Conservation (phyloP, 2,888 invertebrate species). For the Epirrhoe tristata region DNA sequence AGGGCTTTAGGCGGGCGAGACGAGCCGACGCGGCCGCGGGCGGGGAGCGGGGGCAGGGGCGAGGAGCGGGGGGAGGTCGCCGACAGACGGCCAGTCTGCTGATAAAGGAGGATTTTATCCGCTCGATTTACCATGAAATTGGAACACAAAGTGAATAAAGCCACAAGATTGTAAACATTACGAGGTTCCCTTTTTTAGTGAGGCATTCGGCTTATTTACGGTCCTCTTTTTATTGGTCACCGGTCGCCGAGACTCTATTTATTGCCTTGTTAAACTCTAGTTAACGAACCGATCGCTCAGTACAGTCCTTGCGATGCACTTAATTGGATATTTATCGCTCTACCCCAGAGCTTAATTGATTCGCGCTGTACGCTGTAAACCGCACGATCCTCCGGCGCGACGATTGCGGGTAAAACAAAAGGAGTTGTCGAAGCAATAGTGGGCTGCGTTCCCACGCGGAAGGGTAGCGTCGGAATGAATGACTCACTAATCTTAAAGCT, state of each 20-base stretch:
- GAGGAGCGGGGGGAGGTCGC: conserved; percentile 38
- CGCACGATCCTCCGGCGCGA: conserved; percentile 51
- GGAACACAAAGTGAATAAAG: conserved; percentile 86
- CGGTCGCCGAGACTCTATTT: conserved; percentile 74
- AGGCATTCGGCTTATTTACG: conserved; percentile 80
- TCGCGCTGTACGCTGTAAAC: conserved; percentile 65
- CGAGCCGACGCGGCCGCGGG: conserved; percentile 44
- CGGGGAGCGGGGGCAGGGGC: conserved; percentile 31
- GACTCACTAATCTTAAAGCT: conserved; percentile 83
- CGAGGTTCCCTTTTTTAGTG: conserved; percentile 82
- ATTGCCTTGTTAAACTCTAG: conserved; percentile 84
- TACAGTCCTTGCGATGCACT: conserved; percentile 68
- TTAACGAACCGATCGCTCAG: conserved; percentile 78
- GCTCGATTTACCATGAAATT: conserved; percentile 86
- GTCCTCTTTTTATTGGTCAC: conserved; percentile 80
- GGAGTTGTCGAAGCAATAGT: conserved; percentile 51
- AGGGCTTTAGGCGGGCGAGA: conserved; percentile 55
- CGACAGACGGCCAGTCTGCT: conserved; percentile 81
- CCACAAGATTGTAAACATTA: conserved; percentile 85
- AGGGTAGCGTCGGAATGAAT: conserved; percentile 76
- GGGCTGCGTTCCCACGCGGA: conserved; percentile 78
- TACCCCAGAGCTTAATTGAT: conserved; percentile 74
- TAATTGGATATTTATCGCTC: conserved; percentile 79
- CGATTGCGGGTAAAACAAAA: conserved; percentile 58
- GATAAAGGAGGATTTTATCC: conserved; percentile 83